These are phyloP conservation scores for Bombycilla garrulus DNA, from an alignment of 2,113 vertebrate species.

Conservation along the genomic window DNA sequence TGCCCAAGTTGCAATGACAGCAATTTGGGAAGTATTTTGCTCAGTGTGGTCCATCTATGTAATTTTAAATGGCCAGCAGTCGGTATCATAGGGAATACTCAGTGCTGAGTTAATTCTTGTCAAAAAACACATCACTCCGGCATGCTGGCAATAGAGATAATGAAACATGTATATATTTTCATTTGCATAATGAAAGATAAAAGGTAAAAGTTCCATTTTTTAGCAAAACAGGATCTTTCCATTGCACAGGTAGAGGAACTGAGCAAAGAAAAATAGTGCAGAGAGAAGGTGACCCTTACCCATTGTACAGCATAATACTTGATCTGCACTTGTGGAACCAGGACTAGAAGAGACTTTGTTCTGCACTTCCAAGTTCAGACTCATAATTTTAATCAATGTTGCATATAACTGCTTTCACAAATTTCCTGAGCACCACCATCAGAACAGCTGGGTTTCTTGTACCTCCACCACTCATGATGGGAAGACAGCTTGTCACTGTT, in stretches of 20 bases:
- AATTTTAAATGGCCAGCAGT: background rate
- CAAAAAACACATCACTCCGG: background rate
- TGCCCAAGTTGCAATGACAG: background rate
- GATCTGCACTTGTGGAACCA: background rate
- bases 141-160: background rate
- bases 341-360: background rate
- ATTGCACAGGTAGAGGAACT: background rate
- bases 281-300: background rate
- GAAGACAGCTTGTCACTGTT: background rate
- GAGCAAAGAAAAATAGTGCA: background rate
- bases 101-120: background rate
- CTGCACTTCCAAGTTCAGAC: background rate
- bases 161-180: background rate
- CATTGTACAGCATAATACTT: background rate
- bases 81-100: background rate
- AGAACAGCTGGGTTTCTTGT: background rate
- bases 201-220: background rate
- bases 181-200: background rate
- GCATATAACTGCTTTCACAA: background rate
- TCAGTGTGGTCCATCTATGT: background rate
- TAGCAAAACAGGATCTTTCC: background rate
- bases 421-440: background rate
- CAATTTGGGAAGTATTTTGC: background rate
- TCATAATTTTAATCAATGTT: background rate
- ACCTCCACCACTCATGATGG: background rate